A percentile compares a stretch with the other conserved stretches of the same genome.
phyloP scores from a whole-genome alignment of 2,797 vertebrate genomes.

The Micrastur ruficollis region DNA sequence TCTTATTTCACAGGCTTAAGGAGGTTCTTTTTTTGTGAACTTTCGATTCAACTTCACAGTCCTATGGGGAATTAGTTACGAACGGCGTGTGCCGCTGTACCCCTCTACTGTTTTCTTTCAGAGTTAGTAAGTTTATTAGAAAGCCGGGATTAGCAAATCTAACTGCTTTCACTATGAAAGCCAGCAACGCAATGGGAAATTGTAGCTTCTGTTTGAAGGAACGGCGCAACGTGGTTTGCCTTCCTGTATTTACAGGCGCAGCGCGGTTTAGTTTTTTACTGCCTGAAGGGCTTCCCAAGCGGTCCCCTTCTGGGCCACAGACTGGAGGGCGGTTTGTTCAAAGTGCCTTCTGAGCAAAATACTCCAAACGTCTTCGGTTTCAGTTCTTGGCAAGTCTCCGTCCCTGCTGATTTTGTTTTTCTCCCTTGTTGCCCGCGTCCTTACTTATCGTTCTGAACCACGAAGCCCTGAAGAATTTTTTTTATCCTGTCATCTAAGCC shows the following conservation, averaged over 20 bases:
- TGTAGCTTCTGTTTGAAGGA: background rate
- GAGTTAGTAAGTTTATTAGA: background rate
- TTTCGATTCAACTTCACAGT: background rate
- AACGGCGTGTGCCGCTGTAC: background rate
- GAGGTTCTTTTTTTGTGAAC: background rate
- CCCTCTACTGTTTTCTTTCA: background rate
- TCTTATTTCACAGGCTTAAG: background rate
- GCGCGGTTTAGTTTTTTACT: background rate
- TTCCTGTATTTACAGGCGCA: background rate
- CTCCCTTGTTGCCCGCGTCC: background rate
- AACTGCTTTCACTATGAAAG: background rate
- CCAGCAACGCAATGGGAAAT: background rate
- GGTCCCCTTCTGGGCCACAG: background rate
- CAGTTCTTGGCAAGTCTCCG: background rate
- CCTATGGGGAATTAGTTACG: background rate
- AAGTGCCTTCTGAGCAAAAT: background rate
- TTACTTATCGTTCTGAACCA: background rate
- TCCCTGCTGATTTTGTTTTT: background rate
- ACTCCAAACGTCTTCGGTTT: background rate
- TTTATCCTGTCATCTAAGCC: background rate
- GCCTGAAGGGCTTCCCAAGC: background rate
- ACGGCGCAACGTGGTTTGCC: background rate
- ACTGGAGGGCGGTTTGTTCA: background rate
- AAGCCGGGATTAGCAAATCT: background rate
- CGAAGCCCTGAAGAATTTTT: background rate